Conservation (phyloP, 2,888 invertebrate species). For the Sinhomidia bicolor region DNA sequence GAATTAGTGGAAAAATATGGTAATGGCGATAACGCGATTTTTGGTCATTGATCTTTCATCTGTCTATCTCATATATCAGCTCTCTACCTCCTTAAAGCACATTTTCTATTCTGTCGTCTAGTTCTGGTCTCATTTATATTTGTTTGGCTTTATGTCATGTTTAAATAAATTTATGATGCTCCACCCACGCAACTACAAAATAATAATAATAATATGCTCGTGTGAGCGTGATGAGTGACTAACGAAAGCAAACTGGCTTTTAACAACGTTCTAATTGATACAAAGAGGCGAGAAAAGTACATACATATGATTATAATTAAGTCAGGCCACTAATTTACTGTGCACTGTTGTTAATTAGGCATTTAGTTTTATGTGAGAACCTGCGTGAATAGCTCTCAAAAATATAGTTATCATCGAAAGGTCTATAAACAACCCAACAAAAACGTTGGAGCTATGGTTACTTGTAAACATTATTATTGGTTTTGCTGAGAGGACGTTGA, state of each 20-base stretch:
- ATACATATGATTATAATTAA: not conserved
- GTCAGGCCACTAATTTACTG: not conserved
- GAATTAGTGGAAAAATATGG: too few species aligned
- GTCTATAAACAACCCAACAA: conserved; percentile 24
- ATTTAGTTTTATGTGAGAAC: not conserved
- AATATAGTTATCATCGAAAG: conserved; percentile 9
- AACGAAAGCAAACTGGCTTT: not conserved
- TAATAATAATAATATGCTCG: too few species aligned
- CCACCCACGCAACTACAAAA: not conserved
- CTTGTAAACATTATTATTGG: conserved; percentile 25
- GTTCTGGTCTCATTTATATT: too few species aligned
- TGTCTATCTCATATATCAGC: too few species aligned
- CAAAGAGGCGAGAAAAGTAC: not conserved
- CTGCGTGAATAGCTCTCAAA: conserved; percentile 5
- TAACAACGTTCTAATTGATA: conserved; percentile 9
- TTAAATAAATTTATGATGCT: too few species aligned
- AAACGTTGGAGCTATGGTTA: too few species aligned
- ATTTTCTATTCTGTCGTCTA: too few species aligned
- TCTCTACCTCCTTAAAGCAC: too few species aligned
- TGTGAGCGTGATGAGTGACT: not conserved
- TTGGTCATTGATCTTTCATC: conserved; percentile 52
- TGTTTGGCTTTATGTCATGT: too few species aligned
- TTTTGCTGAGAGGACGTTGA: conserved; percentile 49
- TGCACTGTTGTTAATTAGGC: not conserved
- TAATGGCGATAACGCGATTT: too few species aligned